phyloP scores from a whole-genome alignment of 2,797 vertebrate genomes.

The Sebastes steindachneri region DNA sequence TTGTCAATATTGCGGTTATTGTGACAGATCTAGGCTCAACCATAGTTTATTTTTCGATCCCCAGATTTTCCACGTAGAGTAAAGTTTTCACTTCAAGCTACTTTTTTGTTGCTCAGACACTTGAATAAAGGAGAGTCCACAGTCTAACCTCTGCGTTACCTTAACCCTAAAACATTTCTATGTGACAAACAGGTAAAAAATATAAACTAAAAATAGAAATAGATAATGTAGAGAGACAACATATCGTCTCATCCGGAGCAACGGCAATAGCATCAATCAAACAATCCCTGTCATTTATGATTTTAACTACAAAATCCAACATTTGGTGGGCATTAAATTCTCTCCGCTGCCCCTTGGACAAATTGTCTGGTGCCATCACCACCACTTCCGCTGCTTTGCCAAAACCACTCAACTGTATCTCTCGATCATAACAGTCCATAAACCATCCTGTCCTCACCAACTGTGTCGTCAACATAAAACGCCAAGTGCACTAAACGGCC shows the following conservation, averaged over 20 bases:
- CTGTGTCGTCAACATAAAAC: constrained; percentile 39
- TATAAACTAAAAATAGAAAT: not conserved
- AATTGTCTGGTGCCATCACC: constrained; percentile 17
- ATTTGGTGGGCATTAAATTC: constrained; percentile 26
- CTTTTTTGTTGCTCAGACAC: not conserved
- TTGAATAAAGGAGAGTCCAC: not conserved
- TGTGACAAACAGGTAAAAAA: not conserved
- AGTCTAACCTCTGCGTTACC: not conserved
- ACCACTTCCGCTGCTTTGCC: constrained; percentile 23
- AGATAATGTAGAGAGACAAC: not conserved
- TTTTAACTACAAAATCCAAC: not conserved
- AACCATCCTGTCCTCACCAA: constrained; percentile 42
- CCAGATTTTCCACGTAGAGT: not conserved
- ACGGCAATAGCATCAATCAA: not conserved
- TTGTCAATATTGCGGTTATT: no score
- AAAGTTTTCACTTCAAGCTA: not conserved
- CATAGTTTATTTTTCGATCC: not conserved
- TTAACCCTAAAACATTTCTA: not conserved
- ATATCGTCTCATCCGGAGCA: not conserved
- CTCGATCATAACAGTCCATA: constrained; percentile 25
- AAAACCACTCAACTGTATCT: constrained; percentile 36
- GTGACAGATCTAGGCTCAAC: not conserved
- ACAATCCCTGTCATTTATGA: not conserved
- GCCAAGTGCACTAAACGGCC: constrained; percentile 22
- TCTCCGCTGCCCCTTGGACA: not conserved